A percentile compares a stretch with the other conserved stretches of the same genome.
Conservation (phyloP, 2,113 vertebrate genomes). For the Bubo bubo region DNA sequence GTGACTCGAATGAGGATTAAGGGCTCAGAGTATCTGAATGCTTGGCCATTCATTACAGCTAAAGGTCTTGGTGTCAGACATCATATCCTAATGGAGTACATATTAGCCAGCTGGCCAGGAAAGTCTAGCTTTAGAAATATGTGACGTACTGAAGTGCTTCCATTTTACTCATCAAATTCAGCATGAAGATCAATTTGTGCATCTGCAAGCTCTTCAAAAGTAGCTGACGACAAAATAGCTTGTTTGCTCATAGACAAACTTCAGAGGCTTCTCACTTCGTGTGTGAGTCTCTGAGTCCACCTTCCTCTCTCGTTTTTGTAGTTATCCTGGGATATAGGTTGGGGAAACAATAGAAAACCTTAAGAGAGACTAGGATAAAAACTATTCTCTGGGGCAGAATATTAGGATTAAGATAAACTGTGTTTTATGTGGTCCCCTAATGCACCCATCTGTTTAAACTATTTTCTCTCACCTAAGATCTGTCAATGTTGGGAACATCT, state of each 20-base stretch:
- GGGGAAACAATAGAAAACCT: background rate
- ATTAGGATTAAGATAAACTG: background rate
- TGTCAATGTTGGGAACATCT: background rate
- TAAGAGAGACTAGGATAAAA: background rate
- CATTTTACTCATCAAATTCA: background rate
- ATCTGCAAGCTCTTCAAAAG: slow-evolving; percentile 47
- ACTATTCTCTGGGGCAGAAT: background rate
- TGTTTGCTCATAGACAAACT: background rate
- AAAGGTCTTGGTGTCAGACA: background rate
- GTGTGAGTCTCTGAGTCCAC: background rate
- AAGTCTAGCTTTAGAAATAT: slow-evolving; percentile 10
- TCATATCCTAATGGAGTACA: background rate
- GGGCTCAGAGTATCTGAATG: background rate
- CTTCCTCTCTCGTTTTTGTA: background rate
- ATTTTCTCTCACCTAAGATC: background rate
- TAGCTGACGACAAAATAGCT: background rate
- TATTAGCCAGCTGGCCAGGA: background rate
- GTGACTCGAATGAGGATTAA: background rate
- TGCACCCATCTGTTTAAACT: background rate
- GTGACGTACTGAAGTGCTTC: background rate
- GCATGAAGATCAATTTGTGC: background rate
- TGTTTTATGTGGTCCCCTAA: background rate
- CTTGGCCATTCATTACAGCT: background rate
- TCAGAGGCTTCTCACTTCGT: background rate
- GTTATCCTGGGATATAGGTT: background rate